Evolutionary conservation across 92 coral and sea anemone species (phyloP).

Genomic region (Phenganax stokvisi): DNA sequence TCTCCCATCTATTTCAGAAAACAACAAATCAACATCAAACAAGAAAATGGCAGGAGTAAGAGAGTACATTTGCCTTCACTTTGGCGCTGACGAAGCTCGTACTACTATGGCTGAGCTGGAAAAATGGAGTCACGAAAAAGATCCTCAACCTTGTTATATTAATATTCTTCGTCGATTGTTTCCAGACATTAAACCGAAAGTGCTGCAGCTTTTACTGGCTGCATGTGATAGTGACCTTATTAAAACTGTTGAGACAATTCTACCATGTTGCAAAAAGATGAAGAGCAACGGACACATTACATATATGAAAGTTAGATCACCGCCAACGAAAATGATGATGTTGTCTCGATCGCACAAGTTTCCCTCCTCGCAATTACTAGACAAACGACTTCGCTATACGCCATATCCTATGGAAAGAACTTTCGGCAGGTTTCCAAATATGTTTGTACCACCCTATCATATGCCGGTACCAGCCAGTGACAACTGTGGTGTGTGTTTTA

Average conservation of each 20-base stretch:
- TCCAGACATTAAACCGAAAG: conserved; percentile 37
- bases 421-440: conserved; percentile 10
- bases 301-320: conserved; percentile 24
- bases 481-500: conserved; percentile 25
- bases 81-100: conserved; percentile 39
- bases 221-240: conserved; percentile 36
- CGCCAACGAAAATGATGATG: conserved; percentile 31
- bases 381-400: conserved; percentile 22
- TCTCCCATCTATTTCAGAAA: conserved; percentile 11
- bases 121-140: conserved; percentile 24
- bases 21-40: conserved; percentile 4
- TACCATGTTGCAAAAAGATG: conserved; percentile 37
- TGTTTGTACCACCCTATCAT: conserved; percentile 31
- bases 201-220: conserved; percentile 26
- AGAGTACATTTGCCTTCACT: conserved; percentile 38
- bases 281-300: conserved; percentile 33
- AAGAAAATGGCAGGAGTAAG: conserved; percentile 30
- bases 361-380: conserved; percentile 8
- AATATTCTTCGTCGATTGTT: conserved; percentile 37
- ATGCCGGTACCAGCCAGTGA: conserved; percentile 8
- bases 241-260: conserved; percentile 36
- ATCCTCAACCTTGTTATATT: conserved; percentile 36
- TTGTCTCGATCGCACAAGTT: conserved; percentile 13
- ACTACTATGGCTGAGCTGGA: conserved; percentile 33
- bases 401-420: conserved; percentile 29